Evolutionary conservation across 2,888 invertebrate genomes (phyloP), one percentile per base, ranked within the genome.

Genomic region (Lepidonotus clava): DNA sequence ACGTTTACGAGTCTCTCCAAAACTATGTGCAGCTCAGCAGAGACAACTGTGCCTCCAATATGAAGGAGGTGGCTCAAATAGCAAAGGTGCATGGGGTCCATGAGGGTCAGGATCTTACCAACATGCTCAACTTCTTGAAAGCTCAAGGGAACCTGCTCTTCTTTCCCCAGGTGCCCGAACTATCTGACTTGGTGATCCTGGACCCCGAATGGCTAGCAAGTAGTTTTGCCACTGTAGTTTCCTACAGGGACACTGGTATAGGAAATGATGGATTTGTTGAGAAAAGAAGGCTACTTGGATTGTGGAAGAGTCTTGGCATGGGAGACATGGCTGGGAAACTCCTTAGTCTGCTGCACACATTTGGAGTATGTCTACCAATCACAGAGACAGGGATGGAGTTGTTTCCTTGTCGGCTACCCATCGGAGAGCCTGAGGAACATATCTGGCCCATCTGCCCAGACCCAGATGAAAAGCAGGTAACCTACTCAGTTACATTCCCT

Each of bases 171-270:
- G 77, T 87, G 6, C 83, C 86, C 0, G 86, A 84, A 24, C 83
- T 89, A n/a, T 51, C 76, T 4, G 88, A 89, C 51, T 41, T 88
- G 53, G 88, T 90, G n/a, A 88, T 90, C n/a, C 87, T 90, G 8
- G 89, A 90, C 61, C 90, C 89, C 8, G 87, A 89, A 71, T 90
- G 90, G 90, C 86, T 90, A 40, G 90, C 90, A 32, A 87, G 87
- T 66, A 86, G 85, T 18, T 89, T 90, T 85, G 85, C 88, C 14
- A 67, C 87, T 14, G 87, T 90, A 8, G 87, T 89, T 0, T 88
- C 89, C 18, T 89, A 84, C 56, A 76, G 84, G 28, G 87, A 88
- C 51, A 89, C 90, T n/a, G 89, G 88, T 1, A 85, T 89, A 14
- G 77, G 36, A 77, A 86, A 87, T 40, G 87, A 87, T 11, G 90